These are phyloP conservation scores for Frankliniella intonsa DNA, from an alignment of 2,888 invertebrate species.

Conservation along the genomic window DNA sequence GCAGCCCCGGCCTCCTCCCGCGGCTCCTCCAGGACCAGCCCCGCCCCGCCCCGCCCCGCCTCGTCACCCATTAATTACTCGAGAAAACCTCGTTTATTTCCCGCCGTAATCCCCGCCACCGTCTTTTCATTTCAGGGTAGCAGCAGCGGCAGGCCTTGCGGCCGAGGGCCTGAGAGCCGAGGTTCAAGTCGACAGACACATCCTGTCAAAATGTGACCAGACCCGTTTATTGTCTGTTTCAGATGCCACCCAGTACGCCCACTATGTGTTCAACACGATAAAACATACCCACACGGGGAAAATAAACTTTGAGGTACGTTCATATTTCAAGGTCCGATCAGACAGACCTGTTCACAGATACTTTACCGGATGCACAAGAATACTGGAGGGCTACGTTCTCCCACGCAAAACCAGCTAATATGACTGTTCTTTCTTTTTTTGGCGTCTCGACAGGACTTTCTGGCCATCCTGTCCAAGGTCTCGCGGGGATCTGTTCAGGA, in stretches of 20 bases:
- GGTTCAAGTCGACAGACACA: too few species aligned
- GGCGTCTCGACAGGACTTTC: conserved; percentile 64
- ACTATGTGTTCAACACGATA: conserved; percentile 88
- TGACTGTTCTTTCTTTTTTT: not conserved
- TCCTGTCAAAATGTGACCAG: too few species aligned
- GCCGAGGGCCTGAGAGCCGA: too few species aligned
- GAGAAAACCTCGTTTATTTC: not conserved
- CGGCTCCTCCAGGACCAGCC: too few species aligned
- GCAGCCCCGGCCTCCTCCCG: too few species aligned
- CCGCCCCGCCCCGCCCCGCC: too few species aligned
- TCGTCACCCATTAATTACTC: not conserved
- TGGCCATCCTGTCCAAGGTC: conserved; percentile 75
- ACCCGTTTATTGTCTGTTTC: conserved; percentile 39
- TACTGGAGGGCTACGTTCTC: too few species aligned
- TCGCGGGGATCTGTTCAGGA: conserved; percentile 79
- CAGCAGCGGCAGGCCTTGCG: too few species aligned
- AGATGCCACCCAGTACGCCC: conserved; percentile 87
- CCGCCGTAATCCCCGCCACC: not conserved
- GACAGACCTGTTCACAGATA: not conserved
- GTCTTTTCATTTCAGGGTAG: not conserved
- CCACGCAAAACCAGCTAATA: too few species aligned
- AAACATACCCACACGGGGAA: conserved; percentile 76
- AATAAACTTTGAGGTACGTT: conserved; percentile 81
- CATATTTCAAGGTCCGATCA: not conserved
- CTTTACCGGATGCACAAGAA: too few species aligned